These are phyloP conservation scores for Patella ulyssiponensis DNA, from an alignment of 2,888 invertebrate genomes.

Conservation along the genomic window DNA sequence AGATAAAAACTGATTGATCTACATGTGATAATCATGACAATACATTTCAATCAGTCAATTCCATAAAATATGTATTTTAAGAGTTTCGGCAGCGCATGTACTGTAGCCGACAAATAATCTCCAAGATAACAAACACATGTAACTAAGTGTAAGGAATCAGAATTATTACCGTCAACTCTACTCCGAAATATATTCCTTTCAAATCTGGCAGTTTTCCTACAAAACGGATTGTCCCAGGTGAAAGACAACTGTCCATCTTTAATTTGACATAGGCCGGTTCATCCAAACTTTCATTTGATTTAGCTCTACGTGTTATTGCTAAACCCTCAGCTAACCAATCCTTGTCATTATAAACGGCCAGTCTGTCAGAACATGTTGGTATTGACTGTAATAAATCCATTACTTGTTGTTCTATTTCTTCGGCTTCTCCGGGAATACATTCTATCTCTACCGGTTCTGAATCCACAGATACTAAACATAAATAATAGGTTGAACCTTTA, in stretches of 20 bases:
- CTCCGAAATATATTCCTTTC: slow-evolving; percentile 62
- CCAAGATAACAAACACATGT: not conserved
- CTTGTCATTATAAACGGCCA: slow-evolving; percentile 52
- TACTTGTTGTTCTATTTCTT: slow-evolving; percentile 38
- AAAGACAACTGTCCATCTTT: slow-evolving; percentile 50
- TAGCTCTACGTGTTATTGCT: slow-evolving; percentile 30
- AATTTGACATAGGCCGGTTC: slow-evolving; percentile 57
- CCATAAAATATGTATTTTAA: not conserved
- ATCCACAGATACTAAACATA: slow-evolving; percentile 27
- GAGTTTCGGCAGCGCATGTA: not conserved
- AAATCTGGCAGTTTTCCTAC: slow-evolving; percentile 52
- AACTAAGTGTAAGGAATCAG: not conserved
- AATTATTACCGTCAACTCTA: slow-evolving; percentile 58
- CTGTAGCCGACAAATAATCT: not conserved
- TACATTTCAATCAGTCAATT: not conserved
- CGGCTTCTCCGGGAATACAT: slow-evolving; percentile 40
- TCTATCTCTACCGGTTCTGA: slow-evolving; percentile 44
- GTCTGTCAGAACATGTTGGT: slow-evolving; percentile 58
- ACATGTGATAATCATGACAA: not conserved
- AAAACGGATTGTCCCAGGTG: slow-evolving; percentile 53
- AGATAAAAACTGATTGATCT: no score
- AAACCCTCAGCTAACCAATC: slow-evolving; percentile 59
- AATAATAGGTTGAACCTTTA: slow-evolving; percentile 24
- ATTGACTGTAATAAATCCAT: slow-evolving; percentile 54
- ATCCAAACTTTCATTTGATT: slow-evolving; percentile 25